Evolutionary conservation across 2,888 invertebrate genomes (phyloP), one percentile per base, ranked within the genome.

Genomic region (Noctuana brunneofusca): DNA sequence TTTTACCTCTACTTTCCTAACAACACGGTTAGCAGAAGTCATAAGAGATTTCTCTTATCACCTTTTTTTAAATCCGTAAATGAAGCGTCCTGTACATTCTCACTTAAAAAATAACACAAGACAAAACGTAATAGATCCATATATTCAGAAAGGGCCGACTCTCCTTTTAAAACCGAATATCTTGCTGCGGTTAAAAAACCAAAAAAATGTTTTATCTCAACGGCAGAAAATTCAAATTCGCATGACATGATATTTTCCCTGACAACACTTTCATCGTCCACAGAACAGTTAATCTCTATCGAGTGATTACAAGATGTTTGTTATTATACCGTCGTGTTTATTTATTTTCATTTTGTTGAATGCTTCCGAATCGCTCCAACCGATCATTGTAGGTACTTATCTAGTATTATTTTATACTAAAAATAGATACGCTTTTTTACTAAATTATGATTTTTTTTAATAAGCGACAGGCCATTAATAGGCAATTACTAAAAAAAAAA

Each of bases 101-200:
- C 49, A 52, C 65, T 64, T 68, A 73, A 76, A 56, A 80, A 83
- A 80, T 78, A 81, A 77, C 73, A 80, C 77, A 79, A 80, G 73
- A 80, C 79, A 75, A 81, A 81, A 80, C 80, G 82, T 83, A 83
- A 86, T 82, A 84, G 86, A 87, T 83, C 86, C 84, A 86, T 83
- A 85, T 81, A 82, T 81, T 83, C 77, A 81, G 81, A 76, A 81
- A 83, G 83, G 81, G 83, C 80, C 80, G 71, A 68, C 76, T 69
- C 68, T 71, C 68, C 69, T 69, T 69, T 66, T 68, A 63, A 69
- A 59, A 63, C 70, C 68, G 71, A 63, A 62, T 56, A 66, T 64
- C 63, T 65, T 71, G 72, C 56, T 67, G 69, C 68, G 64, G 64
- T 66, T 64, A 65, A 30, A 63, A 55, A 59, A 63, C 46, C 52